Conservation (phyloP, 2,888 invertebrate genomes). For the Margaritifera margaritifera region DNA sequence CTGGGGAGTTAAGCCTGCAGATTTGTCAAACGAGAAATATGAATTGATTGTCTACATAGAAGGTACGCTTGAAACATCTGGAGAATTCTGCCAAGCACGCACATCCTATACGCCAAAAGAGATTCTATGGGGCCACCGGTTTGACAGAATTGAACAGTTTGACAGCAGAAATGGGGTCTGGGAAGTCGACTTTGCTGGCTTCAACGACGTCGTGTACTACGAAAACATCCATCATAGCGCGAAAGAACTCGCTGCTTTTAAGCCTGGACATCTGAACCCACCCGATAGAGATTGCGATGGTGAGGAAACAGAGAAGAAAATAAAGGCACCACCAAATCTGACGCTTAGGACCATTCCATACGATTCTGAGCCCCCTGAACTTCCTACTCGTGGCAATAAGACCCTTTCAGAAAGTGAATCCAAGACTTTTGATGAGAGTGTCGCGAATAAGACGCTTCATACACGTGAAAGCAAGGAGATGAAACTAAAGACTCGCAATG, state of each 20-base stretch:
- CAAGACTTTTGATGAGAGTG: not conserved
- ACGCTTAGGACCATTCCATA: slow-evolving; percentile 24
- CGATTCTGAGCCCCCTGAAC: slow-evolving; percentile 19
- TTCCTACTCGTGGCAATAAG: slow-evolving; percentile 20
- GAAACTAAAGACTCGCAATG: slow-evolving; percentile 3
- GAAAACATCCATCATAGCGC: slow-evolving; percentile 48
- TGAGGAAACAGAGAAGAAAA: too few relatives aligned
- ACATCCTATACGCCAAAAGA: slow-evolving; percentile 73
- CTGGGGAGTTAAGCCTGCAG: slow-evolving; percentile 90
- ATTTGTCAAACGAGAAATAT: slow-evolving; percentile 82
- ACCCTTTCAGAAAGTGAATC: not conserved
- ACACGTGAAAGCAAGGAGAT: too few relatives aligned
- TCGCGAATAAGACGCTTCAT: not conserved
- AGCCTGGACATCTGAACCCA: slow-evolving; percentile 4
- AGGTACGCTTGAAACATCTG: slow-evolving; percentile 90
- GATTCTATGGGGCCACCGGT: slow-evolving; percentile 68
- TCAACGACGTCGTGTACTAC: slow-evolving; percentile 59
- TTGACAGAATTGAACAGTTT: slow-evolving; percentile 61
- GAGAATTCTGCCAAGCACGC: slow-evolving; percentile 73
- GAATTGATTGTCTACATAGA: slow-evolving; percentile 96
- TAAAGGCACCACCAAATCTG: slow-evolving; percentile 7
- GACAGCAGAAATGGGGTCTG: slow-evolving; percentile 56
- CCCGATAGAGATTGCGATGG: too few relatives aligned
- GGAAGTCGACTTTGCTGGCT: slow-evolving; percentile 60
- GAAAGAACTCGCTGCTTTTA: slow-evolving; percentile 39